Percentiles rank a stretch among this genome's conserved stretches.
Evolutionary conservation across 2,797 vertebrate species (phyloP).

Genomic region (Huso huso): DNA sequence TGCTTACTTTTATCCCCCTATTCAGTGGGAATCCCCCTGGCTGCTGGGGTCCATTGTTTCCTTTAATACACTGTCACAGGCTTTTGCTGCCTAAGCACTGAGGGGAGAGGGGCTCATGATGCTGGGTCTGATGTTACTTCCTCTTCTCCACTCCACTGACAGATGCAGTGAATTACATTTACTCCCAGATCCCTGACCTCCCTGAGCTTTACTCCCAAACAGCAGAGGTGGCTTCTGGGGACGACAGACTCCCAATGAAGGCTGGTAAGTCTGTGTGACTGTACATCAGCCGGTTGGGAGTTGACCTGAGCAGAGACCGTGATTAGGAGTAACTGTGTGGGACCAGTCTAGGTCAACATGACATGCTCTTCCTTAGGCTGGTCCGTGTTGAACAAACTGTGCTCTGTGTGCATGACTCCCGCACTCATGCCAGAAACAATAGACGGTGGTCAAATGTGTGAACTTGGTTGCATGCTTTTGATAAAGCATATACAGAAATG

Average conservation of each 20-base stretch:
- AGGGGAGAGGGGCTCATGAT: conserved; percentile 29
- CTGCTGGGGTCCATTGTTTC: conserved; percentile 59
- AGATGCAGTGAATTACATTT: conserved; percentile 64
- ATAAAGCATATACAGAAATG: too few species aligned
- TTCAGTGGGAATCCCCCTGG: conserved; percentile 55
- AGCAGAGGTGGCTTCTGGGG: conserved; percentile 57
- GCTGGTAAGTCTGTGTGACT: conserved; percentile 73
- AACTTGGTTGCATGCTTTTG: too few species aligned
- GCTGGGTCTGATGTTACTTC: conserved; percentile 52
- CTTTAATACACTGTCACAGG: conserved; percentile 39
- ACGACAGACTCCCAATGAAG: conserved; percentile 63
- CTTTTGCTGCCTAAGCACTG: conserved; percentile 75
- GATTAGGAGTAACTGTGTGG: too few species aligned
- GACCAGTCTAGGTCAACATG: too few species aligned
- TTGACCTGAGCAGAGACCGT: too few species aligned
- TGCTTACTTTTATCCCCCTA: conserved; percentile 61
- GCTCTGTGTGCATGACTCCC: too few species aligned
- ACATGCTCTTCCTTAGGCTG: too few species aligned
- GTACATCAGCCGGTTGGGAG: too few species aligned
- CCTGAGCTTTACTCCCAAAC: conserved; percentile 61
- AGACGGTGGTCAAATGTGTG: too few species aligned
- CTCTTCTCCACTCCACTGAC: conserved; percentile 54
- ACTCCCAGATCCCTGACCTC: conserved; percentile 70
- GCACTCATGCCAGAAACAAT: too few species aligned
- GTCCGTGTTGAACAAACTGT: too few species aligned